These are phyloP conservation scores for Octopus sinensis DNA, from an alignment of 1,140 invertebrate species.

Conservation along the genomic window DNA sequence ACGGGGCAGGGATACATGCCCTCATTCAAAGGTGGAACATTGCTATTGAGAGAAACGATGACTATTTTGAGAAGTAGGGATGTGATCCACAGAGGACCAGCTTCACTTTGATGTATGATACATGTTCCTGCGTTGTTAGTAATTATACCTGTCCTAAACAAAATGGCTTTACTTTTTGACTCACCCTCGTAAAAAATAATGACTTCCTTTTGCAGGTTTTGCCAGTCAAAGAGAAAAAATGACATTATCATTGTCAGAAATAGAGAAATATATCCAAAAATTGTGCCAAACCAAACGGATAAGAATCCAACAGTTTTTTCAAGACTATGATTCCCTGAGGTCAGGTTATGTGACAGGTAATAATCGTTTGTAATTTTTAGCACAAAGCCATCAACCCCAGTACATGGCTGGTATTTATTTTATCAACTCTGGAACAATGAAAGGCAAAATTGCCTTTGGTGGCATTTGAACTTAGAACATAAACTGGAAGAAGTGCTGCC, in stretches of 20 bases:
- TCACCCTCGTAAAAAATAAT: neutral
- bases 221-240: neutral
- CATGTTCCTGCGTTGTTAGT: neutral
- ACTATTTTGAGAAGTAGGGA: neutral
- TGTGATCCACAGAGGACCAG: neutral
- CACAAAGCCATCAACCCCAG: no score
- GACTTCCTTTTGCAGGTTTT: neutral
- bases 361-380: no score
- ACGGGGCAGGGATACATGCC: no score
- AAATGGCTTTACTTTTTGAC: neutral
- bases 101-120: neutral
- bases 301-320: conserved; percentile 53
- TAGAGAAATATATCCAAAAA: conserved; percentile 50
- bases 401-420: no score
- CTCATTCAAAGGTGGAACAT: neutral
- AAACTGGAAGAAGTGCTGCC: no score
- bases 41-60: neutral
- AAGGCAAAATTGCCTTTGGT: no score
- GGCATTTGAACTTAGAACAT: no score
- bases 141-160: neutral
- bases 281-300: conserved; percentile 51
- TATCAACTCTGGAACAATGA: no score
- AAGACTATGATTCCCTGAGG: conserved; percentile 55
- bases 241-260: neutral
- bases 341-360: conserved; percentile 56